phyloP scores from a whole-genome alignment of 2,797 vertebrate species.

The Eremophila alpestris region DNA sequence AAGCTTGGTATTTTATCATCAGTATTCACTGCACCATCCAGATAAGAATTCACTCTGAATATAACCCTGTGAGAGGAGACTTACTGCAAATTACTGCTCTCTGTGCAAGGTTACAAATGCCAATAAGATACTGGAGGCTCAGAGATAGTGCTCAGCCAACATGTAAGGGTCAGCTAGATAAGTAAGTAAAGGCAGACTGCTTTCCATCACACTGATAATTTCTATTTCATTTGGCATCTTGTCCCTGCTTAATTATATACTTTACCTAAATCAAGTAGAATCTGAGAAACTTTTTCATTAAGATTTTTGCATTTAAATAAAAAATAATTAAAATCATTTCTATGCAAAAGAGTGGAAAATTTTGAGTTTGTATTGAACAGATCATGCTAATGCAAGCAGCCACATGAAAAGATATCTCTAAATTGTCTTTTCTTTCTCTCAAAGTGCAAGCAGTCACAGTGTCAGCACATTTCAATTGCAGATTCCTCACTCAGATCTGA shows the following conservation, averaged over 20 bases:
- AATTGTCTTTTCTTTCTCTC: not conserved
- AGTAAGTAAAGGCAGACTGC: not conserved
- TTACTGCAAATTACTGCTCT: slow-evolving; percentile 44
- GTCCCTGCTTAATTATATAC: not conserved
- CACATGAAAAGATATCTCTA: not conserved
- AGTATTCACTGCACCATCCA: slow-evolving; percentile 1
- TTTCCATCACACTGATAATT: not conserved
- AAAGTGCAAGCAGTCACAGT: not conserved
- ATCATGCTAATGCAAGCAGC: not conserved
- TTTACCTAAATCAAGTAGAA: not conserved
- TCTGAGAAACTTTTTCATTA: not conserved
- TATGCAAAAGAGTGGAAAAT: not conserved
- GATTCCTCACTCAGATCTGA: not conserved
- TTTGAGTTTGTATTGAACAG: not conserved
- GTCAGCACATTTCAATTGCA: not conserved
- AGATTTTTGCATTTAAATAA: not conserved
- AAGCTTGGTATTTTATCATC: not conserved
- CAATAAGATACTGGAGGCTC: not conserved
- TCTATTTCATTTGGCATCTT: slow-evolving; percentile 5
- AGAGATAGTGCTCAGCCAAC: not conserved
- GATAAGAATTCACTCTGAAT: slow-evolving; percentile 25
- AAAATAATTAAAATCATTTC: not conserved
- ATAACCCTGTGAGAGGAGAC: slow-evolving; percentile 4
- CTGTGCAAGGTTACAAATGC: slow-evolving; percentile 12
- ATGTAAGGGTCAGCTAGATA: not conserved